Base-by-base conservation (phyloP, 2,113 vertebrate species). In the Bujurquina vittata region DNA sequence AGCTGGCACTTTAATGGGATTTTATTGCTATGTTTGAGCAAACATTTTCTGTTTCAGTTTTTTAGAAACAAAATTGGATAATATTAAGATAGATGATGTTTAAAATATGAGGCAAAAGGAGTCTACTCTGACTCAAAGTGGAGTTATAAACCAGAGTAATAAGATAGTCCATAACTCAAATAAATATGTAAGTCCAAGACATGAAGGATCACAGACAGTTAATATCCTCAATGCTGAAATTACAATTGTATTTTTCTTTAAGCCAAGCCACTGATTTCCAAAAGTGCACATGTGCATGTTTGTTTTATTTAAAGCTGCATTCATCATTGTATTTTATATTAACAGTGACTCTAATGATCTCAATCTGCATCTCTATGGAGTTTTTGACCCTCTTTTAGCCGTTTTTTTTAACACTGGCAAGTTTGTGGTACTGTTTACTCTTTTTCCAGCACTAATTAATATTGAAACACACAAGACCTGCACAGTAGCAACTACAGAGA, bases 231-330 rank as follows among this genome's bases (percentile, higher is more conserved):
- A 57, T 37, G 40, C 78, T 83, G 9, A 81, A 84, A 84, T 60
- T 37, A 75, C 43, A 46, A 22, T 75, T 61, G 12, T 56, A 52
- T 78, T 35, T 84, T 40, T 77, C 49, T 87, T 89, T 43, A 55
- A 75, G 62, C 54, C 76, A 81, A 75, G 52, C 55, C 79, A 89
- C 88, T 4, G 46, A 87, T 81, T 87, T 88, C 15, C 74, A 72
- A 43, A 43, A 15, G 77, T 55, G 83, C 33, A 84, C 49, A 23
- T 63, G 37, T 49, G 23, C 20, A 18, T 37, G 46, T 83, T 83
- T 82, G 58, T 73, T 87, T 76, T 43, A 77, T 83, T 85, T 77
- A 86, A 88, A 87, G 76, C 23, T 83, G 77, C 81, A 84, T 90
- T 77, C 78, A 79, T 86, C 83, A 52, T 54, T 80, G 75, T 88